Percentiles rank a stretch among this genome's conserved stretches.
These are phyloP conservation scores for Marisa cornuarietis DNA, from an alignment of 1,140 invertebrate genomes.

Conservation along the genomic window DNA sequence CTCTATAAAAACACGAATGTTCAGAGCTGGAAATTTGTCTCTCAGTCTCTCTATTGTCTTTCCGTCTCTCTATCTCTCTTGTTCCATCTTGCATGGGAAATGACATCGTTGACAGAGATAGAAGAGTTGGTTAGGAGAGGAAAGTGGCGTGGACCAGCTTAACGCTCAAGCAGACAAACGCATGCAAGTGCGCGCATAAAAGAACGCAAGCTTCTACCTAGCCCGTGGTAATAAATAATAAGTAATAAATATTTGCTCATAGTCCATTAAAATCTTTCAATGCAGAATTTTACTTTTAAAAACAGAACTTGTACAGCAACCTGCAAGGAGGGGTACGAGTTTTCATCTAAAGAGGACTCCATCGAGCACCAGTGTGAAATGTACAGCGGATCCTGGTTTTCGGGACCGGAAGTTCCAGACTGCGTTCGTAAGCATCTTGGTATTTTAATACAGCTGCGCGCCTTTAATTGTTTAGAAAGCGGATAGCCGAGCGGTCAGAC, in stretches of 20 bases:
- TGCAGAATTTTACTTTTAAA: not conserved
- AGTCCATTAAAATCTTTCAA: not conserved
- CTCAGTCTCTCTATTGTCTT: not conserved
- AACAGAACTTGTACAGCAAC: constrained; percentile 6
- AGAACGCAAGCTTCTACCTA: too few species aligned
- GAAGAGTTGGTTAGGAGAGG: too few species aligned
- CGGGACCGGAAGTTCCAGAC: constrained; percentile 8
- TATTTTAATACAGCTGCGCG: not conserved
- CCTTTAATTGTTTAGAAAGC: too few species aligned
- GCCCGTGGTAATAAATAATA: too few species aligned
- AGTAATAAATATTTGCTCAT: not conserved
- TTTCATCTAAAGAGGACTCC: not conserved
- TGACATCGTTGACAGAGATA: not conserved
- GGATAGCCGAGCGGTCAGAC: too few species aligned
- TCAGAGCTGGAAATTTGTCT: not conserved
- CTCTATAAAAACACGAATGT: not conserved
- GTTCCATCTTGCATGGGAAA: not conserved
- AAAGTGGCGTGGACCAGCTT: too few species aligned
- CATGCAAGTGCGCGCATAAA: too few species aligned
- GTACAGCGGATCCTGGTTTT: constrained; percentile 1
- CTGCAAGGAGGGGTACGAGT: constrained; percentile 13
- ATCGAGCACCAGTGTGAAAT: constrained; percentile 13
- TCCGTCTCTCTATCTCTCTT: not conserved
- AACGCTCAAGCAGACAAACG: too few species aligned
- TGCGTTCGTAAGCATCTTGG: constrained; percentile 3